phyloP scores from a whole-genome alignment of 2,888 invertebrate genomes.

The Ophonus ardosiacus region DNA sequence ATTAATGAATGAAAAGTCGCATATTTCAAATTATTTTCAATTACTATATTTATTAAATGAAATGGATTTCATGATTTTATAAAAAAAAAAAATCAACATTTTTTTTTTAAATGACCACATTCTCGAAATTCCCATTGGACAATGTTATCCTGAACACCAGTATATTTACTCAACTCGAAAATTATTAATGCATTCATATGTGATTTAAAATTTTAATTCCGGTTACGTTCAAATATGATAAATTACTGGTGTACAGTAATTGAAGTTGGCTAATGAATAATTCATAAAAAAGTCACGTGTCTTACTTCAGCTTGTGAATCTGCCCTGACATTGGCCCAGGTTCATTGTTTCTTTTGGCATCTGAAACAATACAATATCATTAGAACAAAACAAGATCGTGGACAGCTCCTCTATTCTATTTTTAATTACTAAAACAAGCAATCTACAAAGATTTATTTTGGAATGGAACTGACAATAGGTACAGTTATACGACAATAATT shows the following conservation, averaged over 20 bases:
- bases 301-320: constrained; percentile 64
- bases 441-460: background rate
- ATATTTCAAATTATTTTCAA: no score
- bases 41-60: no score
- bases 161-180: no score
- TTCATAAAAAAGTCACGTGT: constrained; percentile 29
- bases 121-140: no score
- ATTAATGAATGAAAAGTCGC: no score
- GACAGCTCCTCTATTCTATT: constrained; percentile 2
- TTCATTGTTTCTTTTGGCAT: constrained; percentile 64
- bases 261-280: constrained; percentile 33
- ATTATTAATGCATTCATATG: background rate
- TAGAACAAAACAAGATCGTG: constrained; percentile 37
- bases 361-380: constrained; percentile 54
- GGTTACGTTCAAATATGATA: background rate
- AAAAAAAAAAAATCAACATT: no score
- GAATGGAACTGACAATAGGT: background rate
- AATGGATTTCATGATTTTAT: no score
- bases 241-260: background rate
- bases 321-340: constrained; percentile 60
- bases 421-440: constrained; percentile 12
- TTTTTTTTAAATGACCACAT: no score
- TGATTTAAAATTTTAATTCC: constrained; percentile 30
- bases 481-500: background rate
- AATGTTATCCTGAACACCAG: no score